Percentiles rank a stretch among this genome's conserved stretches.
phyloP scores from a whole-genome alignment of 35 echinoderm and acorn worm species.

The Acanthaster planci region DNA sequence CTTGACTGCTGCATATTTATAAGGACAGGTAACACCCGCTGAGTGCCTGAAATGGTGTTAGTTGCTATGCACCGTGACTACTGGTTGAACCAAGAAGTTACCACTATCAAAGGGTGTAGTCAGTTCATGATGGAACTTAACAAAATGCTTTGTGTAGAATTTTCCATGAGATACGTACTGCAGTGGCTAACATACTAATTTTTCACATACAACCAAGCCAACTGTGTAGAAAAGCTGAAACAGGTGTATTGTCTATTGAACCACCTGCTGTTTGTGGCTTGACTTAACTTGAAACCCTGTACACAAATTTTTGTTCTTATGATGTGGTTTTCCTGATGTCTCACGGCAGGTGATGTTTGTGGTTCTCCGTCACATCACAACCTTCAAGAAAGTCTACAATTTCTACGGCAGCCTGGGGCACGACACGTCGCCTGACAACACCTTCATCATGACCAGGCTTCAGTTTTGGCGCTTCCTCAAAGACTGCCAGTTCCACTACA shows the following conservation, averaged over 20 bases:
- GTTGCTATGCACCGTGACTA: no score
- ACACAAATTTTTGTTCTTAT: no score
- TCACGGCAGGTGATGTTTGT: slow-evolving; percentile 85
- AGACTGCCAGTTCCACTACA: slow-evolving; percentile 84
- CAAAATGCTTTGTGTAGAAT: no score
- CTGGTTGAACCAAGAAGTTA: no score
- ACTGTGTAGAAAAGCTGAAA: background rate
- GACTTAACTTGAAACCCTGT: no score
- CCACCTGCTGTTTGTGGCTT: background rate
- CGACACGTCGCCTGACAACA: slow-evolving; percentile 91
- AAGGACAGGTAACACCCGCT: no score
- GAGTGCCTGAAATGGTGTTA: no score
- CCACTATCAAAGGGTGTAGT: no score
- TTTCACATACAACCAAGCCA: background rate
- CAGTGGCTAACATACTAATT: no score
- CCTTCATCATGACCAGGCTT: slow-evolving; percentile 95
- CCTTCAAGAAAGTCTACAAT: slow-evolving; percentile 89
- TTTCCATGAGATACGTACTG: no score
- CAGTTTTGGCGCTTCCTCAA: slow-evolving; percentile 99
- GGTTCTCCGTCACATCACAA: slow-evolving; percentile 79
- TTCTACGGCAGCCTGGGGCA: slow-evolving; percentile 94
- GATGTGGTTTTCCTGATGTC: background rate
- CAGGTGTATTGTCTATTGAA: background rate
- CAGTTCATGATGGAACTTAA: no score
- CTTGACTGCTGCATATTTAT: no score